A percentile compares a stretch with the other conserved stretches of the same genome.
phyloP scores from a whole-genome alignment of 1,140 invertebrate genomes.

The Scylla paramamosain region DNA sequence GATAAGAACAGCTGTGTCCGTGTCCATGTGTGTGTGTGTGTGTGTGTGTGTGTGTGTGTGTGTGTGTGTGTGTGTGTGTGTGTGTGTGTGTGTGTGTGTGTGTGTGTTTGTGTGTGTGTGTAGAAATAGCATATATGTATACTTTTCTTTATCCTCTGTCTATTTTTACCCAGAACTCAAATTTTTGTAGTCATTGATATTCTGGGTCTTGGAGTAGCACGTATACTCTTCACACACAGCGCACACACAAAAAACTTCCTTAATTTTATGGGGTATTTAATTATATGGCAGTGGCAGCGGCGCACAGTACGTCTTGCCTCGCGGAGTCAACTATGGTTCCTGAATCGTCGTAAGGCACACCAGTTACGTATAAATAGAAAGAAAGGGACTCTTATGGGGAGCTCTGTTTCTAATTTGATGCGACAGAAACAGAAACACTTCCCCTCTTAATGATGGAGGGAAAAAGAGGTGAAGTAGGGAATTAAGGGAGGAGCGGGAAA shows the following conservation, averaged over 20 bases:
- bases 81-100: not conserved
- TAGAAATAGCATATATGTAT: too few species aligned
- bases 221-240: not conserved
- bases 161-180: too few species aligned
- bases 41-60: not conserved
- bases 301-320: not conserved
- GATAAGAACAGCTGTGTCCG: too few species aligned
- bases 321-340: not conserved
- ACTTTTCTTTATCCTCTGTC: not conserved
- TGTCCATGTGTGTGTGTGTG: not conserved
- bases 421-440: not conserved
- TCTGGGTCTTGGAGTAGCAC: too few species aligned
- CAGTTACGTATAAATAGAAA: slow-evolving; percentile 24
- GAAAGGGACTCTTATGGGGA: not conserved
- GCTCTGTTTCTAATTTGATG: not conserved
- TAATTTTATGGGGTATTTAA: not conserved
- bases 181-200: too few species aligned
- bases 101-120: not conserved
- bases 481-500: not conserved
- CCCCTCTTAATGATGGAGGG: slow-evolving; percentile 1
- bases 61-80: not conserved
- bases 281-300: not conserved
- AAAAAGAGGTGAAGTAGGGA: not conserved
- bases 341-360: not conserved
- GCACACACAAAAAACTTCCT: not conserved